A percentile compares a stretch with the other conserved stretches of the same genome.
Conservation (phyloP, 2,888 invertebrate species). For the Mesoligia furuncula region DNA sequence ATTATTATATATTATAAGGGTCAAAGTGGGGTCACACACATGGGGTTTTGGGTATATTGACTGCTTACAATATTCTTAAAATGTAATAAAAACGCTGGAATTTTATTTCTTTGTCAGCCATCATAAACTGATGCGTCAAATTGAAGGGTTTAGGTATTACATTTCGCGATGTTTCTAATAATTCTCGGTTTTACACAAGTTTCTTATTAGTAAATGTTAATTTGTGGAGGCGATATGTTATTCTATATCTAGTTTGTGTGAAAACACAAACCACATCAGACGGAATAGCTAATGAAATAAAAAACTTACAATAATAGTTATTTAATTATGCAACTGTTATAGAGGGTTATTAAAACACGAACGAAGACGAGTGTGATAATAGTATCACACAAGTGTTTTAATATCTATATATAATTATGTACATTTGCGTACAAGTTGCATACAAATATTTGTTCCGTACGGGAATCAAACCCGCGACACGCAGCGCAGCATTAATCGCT, state of each 20-base stretch:
- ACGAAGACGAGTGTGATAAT: no score
- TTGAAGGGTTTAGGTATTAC: background rate
- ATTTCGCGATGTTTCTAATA: background rate
- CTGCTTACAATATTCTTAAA: conserved; percentile 36
- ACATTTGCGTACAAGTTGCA: no score
- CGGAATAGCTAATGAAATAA: background rate
- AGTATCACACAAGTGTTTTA: no score
- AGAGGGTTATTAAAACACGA: no score
- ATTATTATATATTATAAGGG: conserved; percentile 48
- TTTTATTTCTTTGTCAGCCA: conserved; percentile 44
- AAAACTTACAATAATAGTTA: no score
- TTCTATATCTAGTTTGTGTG: background rate
- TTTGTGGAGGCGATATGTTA: background rate
- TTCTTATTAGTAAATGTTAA: background rate
- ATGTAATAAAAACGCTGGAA: conserved; percentile 26
- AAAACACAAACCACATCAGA: background rate
- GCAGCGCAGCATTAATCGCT: no score
- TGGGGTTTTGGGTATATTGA: conserved; percentile 24
- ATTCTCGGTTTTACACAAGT: background rate
- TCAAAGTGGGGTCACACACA: conserved; percentile 22
- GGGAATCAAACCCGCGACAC: no score
- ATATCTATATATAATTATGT: no score
- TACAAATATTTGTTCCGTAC: no score
- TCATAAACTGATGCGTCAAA: conserved; percentile 14
- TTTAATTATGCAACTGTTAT: no score